Base-by-base conservation (phyloP, 1,140 invertebrate species). In the Nomia melanderi region DNA sequence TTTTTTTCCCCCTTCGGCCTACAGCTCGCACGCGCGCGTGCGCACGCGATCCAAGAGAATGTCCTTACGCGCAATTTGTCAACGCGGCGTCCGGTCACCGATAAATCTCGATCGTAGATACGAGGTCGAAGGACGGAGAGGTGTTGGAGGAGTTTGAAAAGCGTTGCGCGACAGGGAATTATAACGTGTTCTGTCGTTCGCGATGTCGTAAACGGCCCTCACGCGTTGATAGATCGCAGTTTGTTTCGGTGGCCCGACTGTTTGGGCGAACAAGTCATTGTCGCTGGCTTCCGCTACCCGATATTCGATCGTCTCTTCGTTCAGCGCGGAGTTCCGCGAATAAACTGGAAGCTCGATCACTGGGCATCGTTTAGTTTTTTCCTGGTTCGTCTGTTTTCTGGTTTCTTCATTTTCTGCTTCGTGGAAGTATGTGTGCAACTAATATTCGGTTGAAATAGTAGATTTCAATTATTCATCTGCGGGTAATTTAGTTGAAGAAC, bases 61-160 rank as follows among this genome's bases (percentile, higher is more conserved):
- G 54, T 14, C 14, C 39, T 60, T 56, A 2, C 20, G n/a, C 7
- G 29, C 27, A 60, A 71, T 60, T 71, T 71, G 57, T 72, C 41
- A 72, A 56, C 57, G 1, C 6, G 14, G 14, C 20, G 31, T 50
- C 31, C n/a, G 20, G 7, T 14, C 9, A 14, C 20, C 8, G 57
- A 72, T 62, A 62, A 60, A 47, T 59, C 39, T 71, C 56, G 39
- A 71, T 71, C 54, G 29, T 17, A 7, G 44, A 25, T 29, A 25
- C 39, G 67, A 59, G 66, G 53, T 41, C 36, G 36, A 57, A 72
- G 23, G 14, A 23, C 14, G 7, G 20, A 41, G 20, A 57, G 27
- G 2, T 33, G 23, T 56, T 33, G 33, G 1, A 17, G 20, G 29
- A 14, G 27, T 23, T 47, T 27, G 29, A 25, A 27, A 36, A 23